These are phyloP conservation scores for Phalacrocorax carbo DNA, from an alignment of 2,113 vertebrate species.

Conservation along the genomic window DNA sequence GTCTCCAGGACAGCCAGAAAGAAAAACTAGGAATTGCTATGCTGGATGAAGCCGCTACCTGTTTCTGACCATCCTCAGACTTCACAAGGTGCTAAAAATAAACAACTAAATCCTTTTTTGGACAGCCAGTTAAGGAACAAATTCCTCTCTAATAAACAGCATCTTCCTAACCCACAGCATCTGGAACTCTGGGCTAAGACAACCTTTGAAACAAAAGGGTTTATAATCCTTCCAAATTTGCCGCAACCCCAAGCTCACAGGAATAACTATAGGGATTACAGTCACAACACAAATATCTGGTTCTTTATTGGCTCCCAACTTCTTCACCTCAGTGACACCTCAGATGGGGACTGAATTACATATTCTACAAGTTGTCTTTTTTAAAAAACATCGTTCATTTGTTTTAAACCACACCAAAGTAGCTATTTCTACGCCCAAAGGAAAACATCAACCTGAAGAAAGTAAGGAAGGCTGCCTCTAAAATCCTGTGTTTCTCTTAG, in stretches of 20 bases:
- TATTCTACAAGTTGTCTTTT: neutral
- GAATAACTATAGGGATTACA: neutral
- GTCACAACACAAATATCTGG: neutral
- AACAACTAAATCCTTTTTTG: neutral
- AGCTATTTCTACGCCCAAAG: neutral
- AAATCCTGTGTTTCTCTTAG: neutral
- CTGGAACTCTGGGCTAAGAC: neutral
- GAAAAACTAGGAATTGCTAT: neutral
- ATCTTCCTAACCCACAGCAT: neutral
- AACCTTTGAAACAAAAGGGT: neutral
- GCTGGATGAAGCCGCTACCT: neutral
- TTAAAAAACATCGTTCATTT: neutral
- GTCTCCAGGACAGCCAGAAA: neutral
- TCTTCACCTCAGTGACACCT: neutral
- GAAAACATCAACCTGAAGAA: neutral
- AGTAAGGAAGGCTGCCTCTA: neutral
- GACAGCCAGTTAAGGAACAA: neutral
- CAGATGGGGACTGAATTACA: fast-evolving
- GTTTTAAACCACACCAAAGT: neutral
- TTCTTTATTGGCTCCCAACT: neutral
- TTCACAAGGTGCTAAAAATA: neutral
- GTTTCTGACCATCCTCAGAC: neutral
- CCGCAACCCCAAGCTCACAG: neutral
- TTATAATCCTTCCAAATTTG: neutral
- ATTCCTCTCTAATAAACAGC: neutral